Conservation (phyloP, 2,797 vertebrate genomes). For the Garrulus glandarius region DNA sequence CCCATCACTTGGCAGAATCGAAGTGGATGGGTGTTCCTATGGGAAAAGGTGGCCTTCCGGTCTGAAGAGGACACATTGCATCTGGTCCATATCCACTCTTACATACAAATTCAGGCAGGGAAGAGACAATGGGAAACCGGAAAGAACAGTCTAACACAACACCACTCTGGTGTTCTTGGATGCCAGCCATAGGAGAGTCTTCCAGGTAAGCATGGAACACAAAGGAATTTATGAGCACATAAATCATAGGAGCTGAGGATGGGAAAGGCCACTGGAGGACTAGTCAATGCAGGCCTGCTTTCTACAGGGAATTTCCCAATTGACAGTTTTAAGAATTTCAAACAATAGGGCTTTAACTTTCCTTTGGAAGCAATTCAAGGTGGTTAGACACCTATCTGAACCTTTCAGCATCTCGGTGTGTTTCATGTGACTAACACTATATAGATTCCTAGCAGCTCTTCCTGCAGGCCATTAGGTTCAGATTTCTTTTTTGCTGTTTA, state of each 20-base stretch:
- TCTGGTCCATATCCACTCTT: background rate
- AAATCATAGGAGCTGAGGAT: slow-evolving; percentile 1
- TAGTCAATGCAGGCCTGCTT: slow-evolving; percentile 34
- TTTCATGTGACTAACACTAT: background rate
- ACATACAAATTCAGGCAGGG: background rate
- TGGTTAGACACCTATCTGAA: background rate
- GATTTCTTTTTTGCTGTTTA: background rate
- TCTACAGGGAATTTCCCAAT: slow-evolving; percentile 6
- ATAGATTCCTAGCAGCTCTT: background rate
- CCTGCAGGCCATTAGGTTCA: background rate
- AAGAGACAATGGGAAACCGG: background rate
- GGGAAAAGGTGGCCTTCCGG: background rate
- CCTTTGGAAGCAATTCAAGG: background rate
- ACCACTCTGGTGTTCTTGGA: background rate
- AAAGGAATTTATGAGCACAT: slow-evolving; percentile 13
- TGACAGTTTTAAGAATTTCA: slow-evolving; percentile 11
- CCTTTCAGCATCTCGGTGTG: rapidly evolving
- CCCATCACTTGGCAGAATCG: background rate
- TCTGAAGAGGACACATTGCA: background rate
- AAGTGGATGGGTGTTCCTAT: background rate
- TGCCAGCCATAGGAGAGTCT: background rate
- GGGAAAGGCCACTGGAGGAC: slow-evolving; percentile 24
- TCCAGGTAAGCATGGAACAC: slow-evolving; percentile 21
- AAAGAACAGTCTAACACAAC: background rate
- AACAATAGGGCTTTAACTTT: slow-evolving; percentile 24